Evolutionary conservation across 2,888 invertebrate species (phyloP).

Genomic region (Latrodectus elegans): DNA sequence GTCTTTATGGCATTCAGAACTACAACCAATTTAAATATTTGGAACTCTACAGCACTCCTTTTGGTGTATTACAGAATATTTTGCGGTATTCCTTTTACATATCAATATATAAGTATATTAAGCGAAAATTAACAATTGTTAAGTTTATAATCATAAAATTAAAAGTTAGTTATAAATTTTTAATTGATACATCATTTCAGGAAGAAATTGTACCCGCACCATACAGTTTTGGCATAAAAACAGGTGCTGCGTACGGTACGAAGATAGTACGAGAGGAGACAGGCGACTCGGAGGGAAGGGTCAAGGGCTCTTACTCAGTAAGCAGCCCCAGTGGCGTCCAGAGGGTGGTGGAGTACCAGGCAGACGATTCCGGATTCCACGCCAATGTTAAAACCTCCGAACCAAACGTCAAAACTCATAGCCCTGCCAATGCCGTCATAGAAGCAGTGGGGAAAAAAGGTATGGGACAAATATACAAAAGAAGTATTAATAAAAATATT

Average conservation of each 20-base stretch:
- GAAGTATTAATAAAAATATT: too few relatives aligned
- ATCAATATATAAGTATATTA: too few relatives aligned
- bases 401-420: slow-evolving; percentile 34
- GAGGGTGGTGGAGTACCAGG: slow-evolving; percentile 35
- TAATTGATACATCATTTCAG: not conserved
- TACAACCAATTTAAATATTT: too few relatives aligned
- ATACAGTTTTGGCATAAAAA: slow-evolving; percentile 14
- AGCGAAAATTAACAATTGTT: too few relatives aligned
- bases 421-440: slow-evolving; percentile 28
- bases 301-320: slow-evolving; percentile 36
- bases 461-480: not conserved
- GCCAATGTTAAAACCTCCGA: slow-evolving; percentile 40
- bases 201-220: slow-evolving; percentile 10
- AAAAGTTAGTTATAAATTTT: too few relatives aligned
- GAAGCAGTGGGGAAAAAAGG: slow-evolving; percentile 10
- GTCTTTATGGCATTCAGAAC: too few relatives aligned
- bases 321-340: slow-evolving; percentile 18
- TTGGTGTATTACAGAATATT: too few relatives aligned
- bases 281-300: slow-evolving; percentile 27
- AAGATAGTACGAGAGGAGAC: slow-evolving; percentile 6
- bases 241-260: slow-evolving; percentile 6
- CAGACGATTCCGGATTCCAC: slow-evolving; percentile 48
- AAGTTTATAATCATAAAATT: too few relatives aligned
- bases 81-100: too few relatives aligned
- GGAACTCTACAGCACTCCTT: too few relatives aligned